Conservation (phyloP, 2,797 vertebrate species). For the Masticophis lateralis region DNA sequence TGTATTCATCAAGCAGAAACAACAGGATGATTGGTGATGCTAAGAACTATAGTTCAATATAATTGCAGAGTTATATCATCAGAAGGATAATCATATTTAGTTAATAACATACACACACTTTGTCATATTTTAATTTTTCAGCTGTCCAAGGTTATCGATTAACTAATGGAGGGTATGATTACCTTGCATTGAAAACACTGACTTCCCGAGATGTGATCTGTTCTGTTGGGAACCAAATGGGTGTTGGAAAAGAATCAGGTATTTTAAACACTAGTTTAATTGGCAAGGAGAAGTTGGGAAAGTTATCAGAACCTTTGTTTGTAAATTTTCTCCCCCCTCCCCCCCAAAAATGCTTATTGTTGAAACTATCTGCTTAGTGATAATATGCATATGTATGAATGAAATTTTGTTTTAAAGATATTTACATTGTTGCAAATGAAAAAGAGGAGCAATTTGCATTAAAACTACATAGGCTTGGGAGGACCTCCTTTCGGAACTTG, state of each 20-base stretch:
- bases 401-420: constrained; percentile 74
- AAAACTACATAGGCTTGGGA: constrained; percentile 91
- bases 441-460: constrained; percentile 86
- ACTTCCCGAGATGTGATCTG: constrained; percentile 84
- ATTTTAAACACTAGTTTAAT: constrained; percentile 27
- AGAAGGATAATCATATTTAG: background rate
- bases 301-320: background rate
- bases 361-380: background rate
- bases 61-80: background rate
- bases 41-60: background rate
- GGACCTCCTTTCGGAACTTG: constrained; percentile 93
- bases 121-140: constrained; percentile 56
- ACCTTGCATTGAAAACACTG: constrained; percentile 90
- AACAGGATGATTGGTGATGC: background rate
- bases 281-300: background rate
- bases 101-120: background rate
- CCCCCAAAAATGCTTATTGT: no score
- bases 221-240: constrained; percentile 96
- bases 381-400: background rate
- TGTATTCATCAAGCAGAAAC: background rate
- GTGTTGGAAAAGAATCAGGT: constrained; percentile 99
- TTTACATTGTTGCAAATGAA: constrained; percentile 91
- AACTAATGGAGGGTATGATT: constrained; percentile 93
- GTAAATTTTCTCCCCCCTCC: background rate
- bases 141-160: constrained; percentile 93